Percentiles rank a stretch among this genome's conserved stretches.
These are phyloP conservation scores for Notechis scutatus DNA, from an alignment of 2,113 vertebrate genomes.

Conservation along the genomic window DNA sequence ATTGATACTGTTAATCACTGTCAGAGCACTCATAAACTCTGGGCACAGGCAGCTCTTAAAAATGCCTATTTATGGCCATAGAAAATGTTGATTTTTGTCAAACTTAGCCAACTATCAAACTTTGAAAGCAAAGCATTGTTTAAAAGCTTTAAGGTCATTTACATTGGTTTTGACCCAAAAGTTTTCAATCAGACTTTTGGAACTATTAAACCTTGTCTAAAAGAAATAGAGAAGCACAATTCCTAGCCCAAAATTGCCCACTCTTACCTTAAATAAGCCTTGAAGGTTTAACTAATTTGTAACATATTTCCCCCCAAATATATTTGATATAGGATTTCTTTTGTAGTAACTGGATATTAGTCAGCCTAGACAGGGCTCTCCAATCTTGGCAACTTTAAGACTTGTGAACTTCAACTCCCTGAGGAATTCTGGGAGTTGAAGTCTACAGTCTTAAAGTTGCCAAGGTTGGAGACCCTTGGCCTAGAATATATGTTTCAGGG, in stretches of 20 bases:
- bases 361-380: not conserved
- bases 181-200: not conserved
- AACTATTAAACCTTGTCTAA: not conserved
- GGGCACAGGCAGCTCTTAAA: not conserved
- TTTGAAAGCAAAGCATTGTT: not conserved
- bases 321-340: constrained; percentile 6
- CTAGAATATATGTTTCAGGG: constrained; percentile 8
- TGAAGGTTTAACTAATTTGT: not conserved
- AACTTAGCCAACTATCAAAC: not conserved
- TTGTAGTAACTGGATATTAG: not conserved
- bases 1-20: not conserved
- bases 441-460: too few species aligned
- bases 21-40: not conserved
- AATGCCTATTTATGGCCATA: not conserved
- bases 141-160: not conserved
- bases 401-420: too few species aligned
- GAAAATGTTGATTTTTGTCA: not conserved
- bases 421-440: too few species aligned
- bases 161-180: not conserved
- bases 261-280: not conserved
- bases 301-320: not conserved
- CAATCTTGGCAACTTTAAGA: too few species aligned
- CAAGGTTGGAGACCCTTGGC: too few species aligned
- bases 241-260: not conserved
- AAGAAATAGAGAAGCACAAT: not conserved